Percentiles rank a stretch among this genome's conserved stretches.
phyloP scores from a whole-genome alignment of 1,140 invertebrate species.

The Octopus bimaculoides region DNA sequence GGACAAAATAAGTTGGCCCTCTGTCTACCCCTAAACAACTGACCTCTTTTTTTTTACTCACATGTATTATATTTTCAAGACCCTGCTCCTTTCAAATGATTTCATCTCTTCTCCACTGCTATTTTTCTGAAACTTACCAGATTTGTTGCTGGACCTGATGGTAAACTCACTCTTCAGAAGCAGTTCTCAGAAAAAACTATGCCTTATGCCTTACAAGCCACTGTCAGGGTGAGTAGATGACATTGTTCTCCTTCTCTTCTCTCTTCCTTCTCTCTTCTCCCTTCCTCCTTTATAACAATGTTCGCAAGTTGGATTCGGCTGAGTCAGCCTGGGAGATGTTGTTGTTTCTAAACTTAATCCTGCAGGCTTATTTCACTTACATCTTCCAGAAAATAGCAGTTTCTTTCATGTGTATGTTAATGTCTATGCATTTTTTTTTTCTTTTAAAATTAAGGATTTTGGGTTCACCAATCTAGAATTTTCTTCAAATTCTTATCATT shows the following conservation, averaged over 20 bases:
- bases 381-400: too few species aligned
- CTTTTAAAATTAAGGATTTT: background rate
- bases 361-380: too few species aligned
- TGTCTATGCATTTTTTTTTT: background rate
- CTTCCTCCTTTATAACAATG: background rate
- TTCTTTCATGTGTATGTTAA: background rate
- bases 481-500: background rate
- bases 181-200: constrained; percentile 64
- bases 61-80: too few species aligned
- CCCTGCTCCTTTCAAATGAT: background rate
- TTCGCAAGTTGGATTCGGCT: too few species aligned
- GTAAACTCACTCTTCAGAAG: constrained; percentile 68
- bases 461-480: background rate
- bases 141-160: constrained; percentile 54
- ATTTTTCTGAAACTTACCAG: constrained; percentile 16
- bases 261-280: background rate
- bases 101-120: background rate
- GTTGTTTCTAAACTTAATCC: too few species aligned
- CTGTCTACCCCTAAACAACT: too few species aligned
- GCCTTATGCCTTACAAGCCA: constrained; percentile 70
- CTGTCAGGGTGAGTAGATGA: constrained; percentile 57
- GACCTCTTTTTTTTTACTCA: too few species aligned
- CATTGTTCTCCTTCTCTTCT: background rate
- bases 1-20: too few species aligned
- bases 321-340: too few species aligned